Base-by-base conservation (phyloP, 2,797 vertebrate genomes). In the Ceryle rudis region DNA sequence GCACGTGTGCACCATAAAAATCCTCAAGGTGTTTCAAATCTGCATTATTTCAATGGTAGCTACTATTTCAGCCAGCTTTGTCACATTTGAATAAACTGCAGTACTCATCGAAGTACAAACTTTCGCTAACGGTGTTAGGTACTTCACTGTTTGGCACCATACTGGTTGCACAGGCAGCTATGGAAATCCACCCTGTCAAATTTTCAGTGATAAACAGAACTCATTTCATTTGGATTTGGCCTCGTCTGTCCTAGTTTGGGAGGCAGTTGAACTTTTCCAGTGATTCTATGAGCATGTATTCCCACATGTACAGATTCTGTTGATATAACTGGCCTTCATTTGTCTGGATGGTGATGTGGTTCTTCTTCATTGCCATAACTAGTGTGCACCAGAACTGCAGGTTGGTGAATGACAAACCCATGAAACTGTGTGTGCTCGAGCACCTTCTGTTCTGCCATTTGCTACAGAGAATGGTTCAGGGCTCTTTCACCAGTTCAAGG, bases 391-490 rank as follows among this genome's bases (percentile, higher is more conserved):
- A 69, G 54, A 93, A 72, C 29, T 31, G 5, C 17, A 3, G 4
- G 18, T 0, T 81, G 51, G n/a, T 85, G 57, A 82, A 55, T 22
- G 23, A 77, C 22, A 29, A 49, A n/a, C 17, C 14, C 1, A 1
- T 49, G 60, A 82, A 46, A 46, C 37, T 37, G 2, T 22, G 15
- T 37, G 42, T 42, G 14, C 31, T 70, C 19, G 46, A 42, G 25
- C 6, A 26, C 15, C 55, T 90, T 77, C 72, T 77, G 8, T n/a
- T 62, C 51, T 62, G 20, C 18, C 14, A 6, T 46, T 14, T 5
- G 0, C 35, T 35, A 5, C 11, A 37, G 0, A 8, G 41, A 80
- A 61, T 0, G 0, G 10, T 54, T 75, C 25, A 60, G 39, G 21
- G 18, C 1, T 2, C 10, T 41, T 65, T 55, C 55, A 39, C 14